Evolutionary conservation across 2,888 invertebrate species (phyloP).

Genomic region (Lepidocyrtoides sp.): DNA sequence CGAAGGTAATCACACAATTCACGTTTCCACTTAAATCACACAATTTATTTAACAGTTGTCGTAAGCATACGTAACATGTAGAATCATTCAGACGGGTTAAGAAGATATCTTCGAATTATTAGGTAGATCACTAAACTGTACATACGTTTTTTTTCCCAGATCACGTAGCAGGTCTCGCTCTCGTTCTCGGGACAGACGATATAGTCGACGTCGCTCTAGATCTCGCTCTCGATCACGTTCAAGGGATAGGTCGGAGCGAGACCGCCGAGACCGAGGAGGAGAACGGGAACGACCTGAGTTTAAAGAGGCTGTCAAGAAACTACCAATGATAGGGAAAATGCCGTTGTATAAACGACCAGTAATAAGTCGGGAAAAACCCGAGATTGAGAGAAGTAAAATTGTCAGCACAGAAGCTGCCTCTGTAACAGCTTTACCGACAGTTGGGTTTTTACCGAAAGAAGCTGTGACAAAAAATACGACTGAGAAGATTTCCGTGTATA

Average conservation of each 20-base stretch:
- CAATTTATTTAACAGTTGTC: neutral
- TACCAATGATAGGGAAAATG: conserved; percentile 85
- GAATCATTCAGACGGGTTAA: neutral
- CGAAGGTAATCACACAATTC: conserved; percentile 58
- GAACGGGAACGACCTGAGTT: conserved; percentile 78
- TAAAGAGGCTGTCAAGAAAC: conserved; percentile 82
- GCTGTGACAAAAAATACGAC: conserved; percentile 21
- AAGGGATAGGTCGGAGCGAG: conserved; percentile 80
- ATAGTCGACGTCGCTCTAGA: conserved; percentile 80
- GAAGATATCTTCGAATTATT: neutral
- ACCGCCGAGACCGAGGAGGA: conserved; percentile 73
- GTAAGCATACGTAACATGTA: neutral
- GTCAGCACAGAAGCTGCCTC: neutral
- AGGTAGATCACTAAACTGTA: no score
- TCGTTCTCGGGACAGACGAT: conserved; percentile 76
- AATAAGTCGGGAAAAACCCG: conserved; percentile 57
- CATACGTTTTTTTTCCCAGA: no score
- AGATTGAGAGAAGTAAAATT: conserved; percentile 35
- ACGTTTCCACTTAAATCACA: neutral
- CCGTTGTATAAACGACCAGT: conserved; percentile 84
- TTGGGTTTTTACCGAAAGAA: conserved; percentile 3
- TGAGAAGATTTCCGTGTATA: conserved; percentile 28
- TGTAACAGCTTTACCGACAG: neutral
- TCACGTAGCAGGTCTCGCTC: conserved; percentile 76
- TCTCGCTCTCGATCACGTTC: conserved; percentile 82